Conservation (phyloP, 2,113 vertebrate species). For the Xyliphius kryptos region DNA sequence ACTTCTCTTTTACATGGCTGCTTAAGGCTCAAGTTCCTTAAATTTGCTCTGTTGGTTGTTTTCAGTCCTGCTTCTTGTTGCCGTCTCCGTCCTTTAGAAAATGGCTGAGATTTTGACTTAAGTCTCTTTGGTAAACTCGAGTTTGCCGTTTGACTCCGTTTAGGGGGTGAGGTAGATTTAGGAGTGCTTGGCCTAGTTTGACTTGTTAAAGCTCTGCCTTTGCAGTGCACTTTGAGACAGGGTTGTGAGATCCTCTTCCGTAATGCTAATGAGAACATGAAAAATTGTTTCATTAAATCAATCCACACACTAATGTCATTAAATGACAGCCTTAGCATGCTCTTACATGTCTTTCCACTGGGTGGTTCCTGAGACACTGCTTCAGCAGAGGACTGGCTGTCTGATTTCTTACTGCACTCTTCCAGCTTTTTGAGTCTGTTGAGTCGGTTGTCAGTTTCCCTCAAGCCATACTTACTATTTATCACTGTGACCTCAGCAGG, state of each 20-base stretch:
- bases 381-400: slow-evolving; percentile 88
- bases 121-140: slow-evolving; percentile 99
- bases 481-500: slow-evolving; percentile 87
- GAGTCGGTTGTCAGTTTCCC: slow-evolving; percentile 96
- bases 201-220: slow-evolving; percentile 79
- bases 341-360: slow-evolving; percentile 76
- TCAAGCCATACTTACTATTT: slow-evolving; percentile 97
- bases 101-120: slow-evolving; percentile 83
- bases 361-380: slow-evolving; percentile 96
- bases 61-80: slow-evolving; percentile 76
- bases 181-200: slow-evolving; percentile 77
- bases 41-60: slow-evolving; percentile 68
- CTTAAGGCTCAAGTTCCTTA: slow-evolving; percentile 73
- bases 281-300: no score
- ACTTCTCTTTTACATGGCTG: slow-evolving; percentile 78
- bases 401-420: slow-evolving; percentile 84
- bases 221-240: slow-evolving; percentile 78
- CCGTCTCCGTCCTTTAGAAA: slow-evolving; percentile 80
- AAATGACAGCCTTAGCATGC: background rate
- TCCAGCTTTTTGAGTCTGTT: slow-evolving; percentile 95
- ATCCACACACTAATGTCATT: no score
- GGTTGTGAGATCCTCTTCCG: slow-evolving; percentile 78
- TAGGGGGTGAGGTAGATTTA: slow-evolving; percentile 92
- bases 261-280: slow-evolving; percentile 77
- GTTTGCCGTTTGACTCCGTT: slow-evolving; percentile 83